phyloP scores from a whole-genome alignment of 2,797 vertebrate genomes.

The Anguilla megastoma region DNA sequence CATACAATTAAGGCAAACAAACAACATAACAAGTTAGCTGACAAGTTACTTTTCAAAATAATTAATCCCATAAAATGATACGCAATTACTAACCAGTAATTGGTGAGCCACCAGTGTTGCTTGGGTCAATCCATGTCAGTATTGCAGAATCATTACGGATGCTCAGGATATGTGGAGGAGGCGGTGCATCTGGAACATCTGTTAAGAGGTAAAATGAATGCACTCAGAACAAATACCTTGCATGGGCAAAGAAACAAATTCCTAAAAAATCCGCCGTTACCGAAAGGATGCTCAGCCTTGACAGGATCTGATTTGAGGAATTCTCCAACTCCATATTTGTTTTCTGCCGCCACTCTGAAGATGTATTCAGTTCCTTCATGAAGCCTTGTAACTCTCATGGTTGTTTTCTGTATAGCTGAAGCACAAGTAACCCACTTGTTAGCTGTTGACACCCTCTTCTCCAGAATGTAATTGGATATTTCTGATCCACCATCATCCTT shows the following conservation, averaged over 20 bases:
- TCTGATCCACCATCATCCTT: constrained; percentile 94
- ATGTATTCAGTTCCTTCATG: constrained; percentile 94
- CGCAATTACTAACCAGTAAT: constrained; percentile 83
- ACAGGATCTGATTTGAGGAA: constrained; percentile 90
- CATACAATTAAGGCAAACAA: too few species aligned
- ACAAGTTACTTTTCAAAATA: not conserved
- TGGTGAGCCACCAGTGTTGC: constrained; percentile 89
- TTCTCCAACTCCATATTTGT: constrained; percentile 96
- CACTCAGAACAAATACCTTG: not conserved
- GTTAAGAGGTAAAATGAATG: constrained; percentile 42
- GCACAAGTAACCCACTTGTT: constrained; percentile 96
- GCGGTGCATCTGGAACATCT: constrained; percentile 96
- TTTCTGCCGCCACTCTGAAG: constrained; percentile 96
- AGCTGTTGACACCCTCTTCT: constrained; percentile 91
- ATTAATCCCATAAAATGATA: not conserved
- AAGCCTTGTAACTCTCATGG: constrained; percentile 91
- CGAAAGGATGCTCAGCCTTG: constrained; percentile 94
- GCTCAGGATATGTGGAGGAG: constrained; percentile 86
- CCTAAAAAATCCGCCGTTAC: constrained; percentile 71
- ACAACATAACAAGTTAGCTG: too few species aligned
- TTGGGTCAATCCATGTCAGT: constrained; percentile 91
- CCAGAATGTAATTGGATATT: constrained; percentile 95
- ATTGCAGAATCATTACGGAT: constrained; percentile 91
- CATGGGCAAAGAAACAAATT: not conserved
- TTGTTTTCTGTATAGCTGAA: constrained; percentile 95